Conservation (phyloP, 1,140 invertebrate genomes). For the Tachypleus tridentatus region DNA sequence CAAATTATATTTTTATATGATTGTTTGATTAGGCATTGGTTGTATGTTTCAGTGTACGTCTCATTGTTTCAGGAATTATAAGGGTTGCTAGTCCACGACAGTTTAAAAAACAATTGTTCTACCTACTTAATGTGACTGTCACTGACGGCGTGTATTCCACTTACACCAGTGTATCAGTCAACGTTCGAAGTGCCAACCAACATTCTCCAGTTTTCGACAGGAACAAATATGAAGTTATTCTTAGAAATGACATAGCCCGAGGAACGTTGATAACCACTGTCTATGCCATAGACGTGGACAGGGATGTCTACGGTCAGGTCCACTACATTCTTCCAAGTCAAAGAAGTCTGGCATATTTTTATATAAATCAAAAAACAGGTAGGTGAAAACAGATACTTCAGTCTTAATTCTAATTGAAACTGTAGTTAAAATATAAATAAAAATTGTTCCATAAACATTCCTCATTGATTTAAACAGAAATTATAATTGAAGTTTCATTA, state of each 20-base stretch:
- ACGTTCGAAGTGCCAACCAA: conserved; percentile 63
- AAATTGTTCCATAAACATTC: too few relatives aligned
- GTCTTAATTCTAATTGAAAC: too few relatives aligned
- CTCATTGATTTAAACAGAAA: too few relatives aligned
- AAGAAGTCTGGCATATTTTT: too few relatives aligned
- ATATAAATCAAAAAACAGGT: too few relatives aligned
- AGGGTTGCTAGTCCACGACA: conserved; percentile 17
- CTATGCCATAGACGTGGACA: conserved; percentile 63
- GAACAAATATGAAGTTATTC: conserved; percentile 50
- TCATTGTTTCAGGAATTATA: conserved; percentile 11
- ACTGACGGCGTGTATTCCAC: conserved; percentile 83
- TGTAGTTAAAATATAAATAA: too few relatives aligned
- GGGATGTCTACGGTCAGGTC: conserved; percentile 27
- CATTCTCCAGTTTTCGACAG: conserved; percentile 64
- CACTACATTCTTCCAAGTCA: too few relatives aligned
- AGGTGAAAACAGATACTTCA: too few relatives aligned
- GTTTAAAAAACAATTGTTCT: conserved; percentile 14
- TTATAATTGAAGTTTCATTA: too few relatives aligned
- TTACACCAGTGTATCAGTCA: conserved; percentile 49
- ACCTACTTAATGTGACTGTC: conserved; percentile 66
- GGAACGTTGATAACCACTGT: conserved; percentile 35
- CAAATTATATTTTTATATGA: too few relatives aligned
- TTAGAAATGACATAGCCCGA: conserved; percentile 35
- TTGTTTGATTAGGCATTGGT: too few relatives aligned
- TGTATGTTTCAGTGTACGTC: too few relatives aligned